These are phyloP conservation scores for Mimas tiliae DNA, from an alignment of 2,888 invertebrate genomes.

Conservation along the genomic window DNA sequence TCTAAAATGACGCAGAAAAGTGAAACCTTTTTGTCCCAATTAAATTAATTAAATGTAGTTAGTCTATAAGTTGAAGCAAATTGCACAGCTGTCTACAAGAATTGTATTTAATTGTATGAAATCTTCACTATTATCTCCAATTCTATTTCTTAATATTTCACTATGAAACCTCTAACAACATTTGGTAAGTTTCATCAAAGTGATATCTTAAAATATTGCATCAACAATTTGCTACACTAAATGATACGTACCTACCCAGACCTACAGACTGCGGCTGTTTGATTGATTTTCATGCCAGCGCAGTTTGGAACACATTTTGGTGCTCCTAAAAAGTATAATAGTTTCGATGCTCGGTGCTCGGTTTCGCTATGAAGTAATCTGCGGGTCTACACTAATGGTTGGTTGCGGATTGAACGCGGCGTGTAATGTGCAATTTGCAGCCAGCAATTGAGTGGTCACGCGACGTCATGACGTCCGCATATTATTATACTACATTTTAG, in stretches of 20 bases:
- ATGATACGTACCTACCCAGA: not conserved
- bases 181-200: not conserved
- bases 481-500: conserved; percentile 10
- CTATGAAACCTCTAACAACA: not conserved
- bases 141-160: conserved; percentile 2
- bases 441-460: conserved; percentile 72
- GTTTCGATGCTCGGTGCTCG: conserved; percentile 73
- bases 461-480: conserved; percentile 51
- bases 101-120: not conserved
- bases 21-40: conserved; percentile 1
- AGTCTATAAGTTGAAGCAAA: conserved; percentile 3
- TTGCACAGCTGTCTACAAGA: conserved; percentile 1
- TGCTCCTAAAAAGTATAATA: conserved; percentile 52
- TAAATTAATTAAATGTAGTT: not conserved
- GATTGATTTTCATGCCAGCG: conserved; percentile 9
- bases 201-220: not conserved
- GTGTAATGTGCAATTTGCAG: conserved; percentile 80
- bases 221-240: not conserved
- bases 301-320: conserved; percentile 19
- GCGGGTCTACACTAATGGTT: conserved; percentile 78
- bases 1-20: not conserved
- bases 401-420: conserved; percentile 70
- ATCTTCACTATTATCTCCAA: conserved; percentile 1
- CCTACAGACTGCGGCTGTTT: not conserved
- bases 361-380: conserved; percentile 78